These are phyloP conservation scores for Phylloscopus trochiloides DNA, from an alignment of 2,113 vertebrate genomes.

Conservation along the genomic window DNA sequence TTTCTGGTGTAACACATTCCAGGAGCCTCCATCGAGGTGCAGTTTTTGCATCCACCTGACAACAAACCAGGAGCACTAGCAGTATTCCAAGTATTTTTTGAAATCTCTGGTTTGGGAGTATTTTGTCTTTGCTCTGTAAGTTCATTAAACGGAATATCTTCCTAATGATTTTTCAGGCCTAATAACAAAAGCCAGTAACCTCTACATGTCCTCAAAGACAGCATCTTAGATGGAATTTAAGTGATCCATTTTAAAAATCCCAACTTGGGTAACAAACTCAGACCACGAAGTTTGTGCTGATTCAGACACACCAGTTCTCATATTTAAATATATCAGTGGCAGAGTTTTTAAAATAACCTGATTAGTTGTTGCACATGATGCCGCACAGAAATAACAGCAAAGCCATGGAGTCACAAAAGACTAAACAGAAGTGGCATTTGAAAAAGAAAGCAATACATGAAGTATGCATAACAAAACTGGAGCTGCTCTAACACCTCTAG, in stretches of 20 bases:
- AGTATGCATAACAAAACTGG: slow-evolving; percentile 37
- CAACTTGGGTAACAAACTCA: not conserved
- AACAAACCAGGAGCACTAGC: not conserved
- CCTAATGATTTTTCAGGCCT: slow-evolving; percentile 26
- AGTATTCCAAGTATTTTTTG: not conserved
- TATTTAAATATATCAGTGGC: not conserved
- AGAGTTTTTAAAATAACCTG: slow-evolving; percentile 37
- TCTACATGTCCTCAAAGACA: not conserved
- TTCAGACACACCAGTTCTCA: not conserved
- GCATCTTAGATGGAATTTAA: not conserved
- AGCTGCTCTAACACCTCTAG: slow-evolving; percentile 34
- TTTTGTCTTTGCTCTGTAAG: not conserved
- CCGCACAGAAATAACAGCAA: not conserved
- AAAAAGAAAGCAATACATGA: slow-evolving; percentile 3
- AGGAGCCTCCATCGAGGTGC: not conserved
- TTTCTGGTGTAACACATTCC: not conserved
- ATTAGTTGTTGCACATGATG: not conserved
- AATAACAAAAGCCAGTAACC: not conserved
- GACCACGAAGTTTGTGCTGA: not conserved
- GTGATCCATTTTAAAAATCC: not conserved
- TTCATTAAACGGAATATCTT: slow-evolving; percentile 19
- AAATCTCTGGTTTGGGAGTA: not conserved
- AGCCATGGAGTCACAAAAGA: not conserved
- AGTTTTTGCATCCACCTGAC: not conserved
- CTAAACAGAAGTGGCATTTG: slow-evolving; percentile 13